Percentiles rank a stretch among this genome's conserved stretches.
phyloP scores from a whole-genome alignment of 2,113 vertebrate species.

The Pycnonotus jocosus region DNA sequence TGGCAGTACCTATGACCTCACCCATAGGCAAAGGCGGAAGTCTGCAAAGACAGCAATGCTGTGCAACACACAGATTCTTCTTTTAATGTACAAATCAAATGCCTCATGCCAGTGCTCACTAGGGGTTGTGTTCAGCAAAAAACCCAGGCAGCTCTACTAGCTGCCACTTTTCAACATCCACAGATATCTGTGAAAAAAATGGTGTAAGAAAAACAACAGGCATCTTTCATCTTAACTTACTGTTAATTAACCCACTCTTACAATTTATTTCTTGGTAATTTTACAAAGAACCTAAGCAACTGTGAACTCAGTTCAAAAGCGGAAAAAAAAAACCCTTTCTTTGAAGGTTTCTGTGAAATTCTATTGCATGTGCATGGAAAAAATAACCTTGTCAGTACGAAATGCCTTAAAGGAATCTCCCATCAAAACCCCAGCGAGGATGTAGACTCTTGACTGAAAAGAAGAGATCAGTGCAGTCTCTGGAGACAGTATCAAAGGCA shows the following conservation, averaged over 20 bases:
- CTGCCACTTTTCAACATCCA: neutral
- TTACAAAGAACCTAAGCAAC: conserved; percentile 1
- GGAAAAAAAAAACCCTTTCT: neutral
- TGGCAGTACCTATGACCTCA: neutral
- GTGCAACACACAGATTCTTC: neutral
- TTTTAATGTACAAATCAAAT: neutral
- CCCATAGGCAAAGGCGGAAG: neutral
- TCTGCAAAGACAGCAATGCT: neutral
- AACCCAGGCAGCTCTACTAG: neutral
- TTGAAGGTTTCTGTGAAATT: conserved; percentile 63
- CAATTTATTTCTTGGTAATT: conserved; percentile 25
- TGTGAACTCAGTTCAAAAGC: neutral
- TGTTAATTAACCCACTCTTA: neutral
- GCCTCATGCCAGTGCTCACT: neutral
- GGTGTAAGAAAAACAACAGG: neutral
- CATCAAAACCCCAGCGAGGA: conserved; percentile 54
- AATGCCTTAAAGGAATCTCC: conserved; percentile 72
- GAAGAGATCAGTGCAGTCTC: conserved; percentile 58
- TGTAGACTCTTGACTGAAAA: conserved; percentile 64
- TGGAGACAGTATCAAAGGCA: conserved; percentile 67
- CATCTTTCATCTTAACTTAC: neutral
- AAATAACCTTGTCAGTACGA: conserved; percentile 65
- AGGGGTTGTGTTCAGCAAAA: conserved; percentile 1
- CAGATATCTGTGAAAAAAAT: neutral
- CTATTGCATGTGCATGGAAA: conserved; percentile 5